Conservation (phyloP, 2,113 vertebrate species). For the Proteles cristata region DNA sequence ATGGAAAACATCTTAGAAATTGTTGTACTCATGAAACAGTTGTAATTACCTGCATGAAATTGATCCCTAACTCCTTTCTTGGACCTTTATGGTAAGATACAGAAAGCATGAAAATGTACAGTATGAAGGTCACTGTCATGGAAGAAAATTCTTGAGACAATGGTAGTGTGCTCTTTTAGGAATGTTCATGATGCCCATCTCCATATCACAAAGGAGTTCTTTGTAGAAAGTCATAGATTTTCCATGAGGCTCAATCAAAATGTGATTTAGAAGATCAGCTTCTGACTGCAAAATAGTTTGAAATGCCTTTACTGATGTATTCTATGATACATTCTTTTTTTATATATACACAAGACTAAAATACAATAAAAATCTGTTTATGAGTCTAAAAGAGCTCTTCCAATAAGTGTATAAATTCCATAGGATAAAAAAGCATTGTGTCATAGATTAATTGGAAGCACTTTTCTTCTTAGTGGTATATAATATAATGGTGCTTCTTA, state of each 20-base stretch:
- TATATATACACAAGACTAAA: not conserved
- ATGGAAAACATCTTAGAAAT: conserved; percentile 10
- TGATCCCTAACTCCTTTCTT: not conserved
- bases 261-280: not conserved
- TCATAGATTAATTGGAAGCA: not conserved
- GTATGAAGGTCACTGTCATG: not conserved
- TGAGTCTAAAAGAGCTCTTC: not conserved
- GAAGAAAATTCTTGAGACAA: not conserved
- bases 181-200: not conserved
- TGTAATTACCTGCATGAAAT: conserved; percentile 39
- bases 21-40: not conserved
- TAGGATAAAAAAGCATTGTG: not conserved
- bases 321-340: not conserved
- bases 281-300: not conserved
- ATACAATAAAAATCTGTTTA: not conserved
- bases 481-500: not conserved
- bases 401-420: not conserved
- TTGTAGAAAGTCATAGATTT: not conserved
- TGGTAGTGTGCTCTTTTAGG: not conserved
- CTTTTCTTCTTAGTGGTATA: not conserved
- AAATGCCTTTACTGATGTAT: not conserved
- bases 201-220: not conserved
- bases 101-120: not conserved
- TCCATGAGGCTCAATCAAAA: not conserved
- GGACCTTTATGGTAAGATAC: not conserved